Percentiles rank a stretch among this genome's conserved stretches.
Evolutionary conservation across 2,888 invertebrate genomes (phyloP).

Genomic region (Ernsta delagoae): DNA sequence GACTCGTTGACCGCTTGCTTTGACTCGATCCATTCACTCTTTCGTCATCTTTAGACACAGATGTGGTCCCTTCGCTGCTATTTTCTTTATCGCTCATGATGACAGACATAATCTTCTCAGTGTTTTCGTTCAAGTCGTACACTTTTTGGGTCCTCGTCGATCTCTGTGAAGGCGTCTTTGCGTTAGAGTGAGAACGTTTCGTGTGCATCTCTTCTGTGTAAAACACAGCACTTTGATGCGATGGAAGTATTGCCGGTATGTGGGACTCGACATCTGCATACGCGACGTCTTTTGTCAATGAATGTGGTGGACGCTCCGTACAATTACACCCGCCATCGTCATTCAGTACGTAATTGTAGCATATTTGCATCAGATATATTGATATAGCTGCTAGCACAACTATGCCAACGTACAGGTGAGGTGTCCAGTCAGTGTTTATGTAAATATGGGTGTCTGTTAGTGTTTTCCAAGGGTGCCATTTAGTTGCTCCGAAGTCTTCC

Average conservation of each 20-base stretch:
- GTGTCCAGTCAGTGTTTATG: slow-evolving; percentile 63
- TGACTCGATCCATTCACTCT: slow-evolving; percentile 18
- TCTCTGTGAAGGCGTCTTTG: slow-evolving; percentile 55
- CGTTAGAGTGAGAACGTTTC: slow-evolving; percentile 46
- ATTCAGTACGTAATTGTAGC: slow-evolving; percentile 61
- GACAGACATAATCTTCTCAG: slow-evolving; percentile 67
- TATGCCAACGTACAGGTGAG: slow-evolving; percentile 57
- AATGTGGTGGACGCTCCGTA: slow-evolving; percentile 31
- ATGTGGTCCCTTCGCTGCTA: slow-evolving; percentile 47
- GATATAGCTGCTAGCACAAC: slow-evolving; percentile 56
- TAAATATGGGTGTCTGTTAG: slow-evolving; percentile 57
- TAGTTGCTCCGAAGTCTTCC: slow-evolving; percentile 46
- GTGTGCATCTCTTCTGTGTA: slow-evolving; percentile 49
- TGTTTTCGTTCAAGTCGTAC: slow-evolving; percentile 71
- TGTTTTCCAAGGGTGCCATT: slow-evolving; percentile 65
- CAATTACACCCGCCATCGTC: slow-evolving; percentile 57
- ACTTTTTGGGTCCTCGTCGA: slow-evolving; percentile 63
- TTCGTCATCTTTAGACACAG: slow-evolving; percentile 18
- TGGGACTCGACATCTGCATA: slow-evolving; percentile 58
- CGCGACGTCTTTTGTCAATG: slow-evolving; percentile 45
- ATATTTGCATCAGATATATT: slow-evolving; percentile 65
- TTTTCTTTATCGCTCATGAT: slow-evolving; percentile 55
- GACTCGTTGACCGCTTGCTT: slow-evolving; percentile 53
- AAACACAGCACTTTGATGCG: slow-evolving; percentile 51
- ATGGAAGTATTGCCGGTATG: slow-evolving; percentile 56